phyloP scores from a whole-genome alignment of 2,113 vertebrate species.

The Hemichromis elongatus region DNA sequence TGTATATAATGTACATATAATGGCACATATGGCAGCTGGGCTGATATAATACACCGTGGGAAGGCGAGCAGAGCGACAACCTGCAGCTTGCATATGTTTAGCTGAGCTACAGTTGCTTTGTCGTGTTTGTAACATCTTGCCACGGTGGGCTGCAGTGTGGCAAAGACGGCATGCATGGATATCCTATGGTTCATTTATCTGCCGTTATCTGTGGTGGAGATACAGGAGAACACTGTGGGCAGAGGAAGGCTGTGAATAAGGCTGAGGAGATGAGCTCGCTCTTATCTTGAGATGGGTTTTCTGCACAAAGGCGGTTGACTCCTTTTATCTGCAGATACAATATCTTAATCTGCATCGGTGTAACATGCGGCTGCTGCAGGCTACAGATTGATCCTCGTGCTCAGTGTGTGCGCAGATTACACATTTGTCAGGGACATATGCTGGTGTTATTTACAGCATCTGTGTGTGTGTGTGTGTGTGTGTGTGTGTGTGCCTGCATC shows the following conservation, averaged over 20 bases:
- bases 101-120: background rate
- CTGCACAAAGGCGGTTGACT: conserved; percentile 11
- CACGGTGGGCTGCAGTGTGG: background rate
- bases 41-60: background rate
- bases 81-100: conserved; percentile 5
- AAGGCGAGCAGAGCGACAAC: background rate
- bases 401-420: background rate
- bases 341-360: conserved; percentile 32
- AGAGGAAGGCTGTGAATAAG: background rate
- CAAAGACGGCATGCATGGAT: background rate
- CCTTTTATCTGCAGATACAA: conserved; percentile 43
- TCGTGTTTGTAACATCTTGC: background rate
- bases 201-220: background rate
- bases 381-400: background rate
- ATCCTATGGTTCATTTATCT: conserved; percentile 8
- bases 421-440: conserved; percentile 3
- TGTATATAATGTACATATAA: background rate
- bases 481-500: background rate
- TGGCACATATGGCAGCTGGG: background rate
- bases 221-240: background rate
- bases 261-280: conserved; percentile 10
- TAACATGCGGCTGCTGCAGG: background rate
- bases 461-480: background rate
- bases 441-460: conserved; percentile 24
- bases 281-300: conserved; percentile 18